Base-by-base conservation (phyloP, 2,888 invertebrate species). In the Tortricodes alternella region DNA sequence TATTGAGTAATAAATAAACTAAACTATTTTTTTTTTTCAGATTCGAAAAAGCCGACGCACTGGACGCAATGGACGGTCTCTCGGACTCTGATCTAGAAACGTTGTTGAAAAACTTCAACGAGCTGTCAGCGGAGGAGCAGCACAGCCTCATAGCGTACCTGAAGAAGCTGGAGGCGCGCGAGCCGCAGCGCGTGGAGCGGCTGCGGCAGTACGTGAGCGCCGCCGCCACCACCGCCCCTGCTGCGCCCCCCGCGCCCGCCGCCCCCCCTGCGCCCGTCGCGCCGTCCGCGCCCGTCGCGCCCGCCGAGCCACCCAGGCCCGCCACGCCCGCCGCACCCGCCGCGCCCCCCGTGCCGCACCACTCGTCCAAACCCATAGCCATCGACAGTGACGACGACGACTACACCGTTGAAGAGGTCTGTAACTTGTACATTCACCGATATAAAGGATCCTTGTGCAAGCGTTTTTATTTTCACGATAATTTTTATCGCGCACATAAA, bases 21-120 rank as follows among this genome's bases (percentile, higher is more conserved):
- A n/a, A n/a, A n/a, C 4, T 23, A 3, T 23, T 23, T 24, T 24
- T 24, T 8, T 24, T 8, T 24, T 24, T 24, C 66, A 85, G 84
- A 62, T 23, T 49, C 34, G 78, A 80, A 15, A 79, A 78, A 64
- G 80, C 75, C 60, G 73, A 76, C 43, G 63, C 82, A 41, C 74
- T 89, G 15, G 83, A 87, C 69, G 85, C 92, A 50, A 94, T 96
- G 93, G 96, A 96, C 65, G 94, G 94, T 8, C 84, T 97, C 6
- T 95, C 96, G 0, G 96, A 97, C 74, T 93, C 94, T 0, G 96
- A 97, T 70, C 78, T 97, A 41, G 95, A 96, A 74, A 94, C 95
- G 0, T 81, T 96, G 1, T 76, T 97, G 53, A 95, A 96, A 76
- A 96, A 96, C 73, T 90, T 89, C 68, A 96, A 95, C 74, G 95